These are phyloP conservation scores for Engraulis encrasicolus DNA, from an alignment of 2,113 vertebrate species.

Conservation along the genomic window DNA sequence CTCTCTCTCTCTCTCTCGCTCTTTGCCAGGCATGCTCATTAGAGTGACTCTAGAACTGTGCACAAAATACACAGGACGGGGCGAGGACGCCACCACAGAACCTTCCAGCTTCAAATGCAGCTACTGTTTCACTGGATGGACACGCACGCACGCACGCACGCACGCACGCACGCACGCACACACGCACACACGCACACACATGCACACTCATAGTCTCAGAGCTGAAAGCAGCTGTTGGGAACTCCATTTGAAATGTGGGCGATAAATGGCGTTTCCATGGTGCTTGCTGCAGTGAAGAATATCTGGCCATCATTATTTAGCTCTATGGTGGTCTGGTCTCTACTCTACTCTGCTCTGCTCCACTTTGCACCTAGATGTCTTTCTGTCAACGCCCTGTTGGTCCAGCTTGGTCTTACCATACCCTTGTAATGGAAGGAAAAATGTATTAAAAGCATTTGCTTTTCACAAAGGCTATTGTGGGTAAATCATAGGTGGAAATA, in stretches of 20 bases:
- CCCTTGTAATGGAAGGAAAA: too few species aligned
- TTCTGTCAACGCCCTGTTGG: not conserved
- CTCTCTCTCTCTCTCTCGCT: not conserved
- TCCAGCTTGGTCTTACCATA: too few species aligned
- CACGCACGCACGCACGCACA: too few species aligned
- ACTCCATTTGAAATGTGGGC: not conserved
- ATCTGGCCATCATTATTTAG: not conserved
- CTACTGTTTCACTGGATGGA: not conserved
- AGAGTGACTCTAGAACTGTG: not conserved
- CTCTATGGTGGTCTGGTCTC: not conserved
- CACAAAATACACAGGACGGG: not conserved
- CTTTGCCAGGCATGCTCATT: not conserved
- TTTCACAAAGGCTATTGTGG: too few species aligned
- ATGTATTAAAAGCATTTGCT: too few species aligned
- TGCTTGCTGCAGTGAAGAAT: not conserved
- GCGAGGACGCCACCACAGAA: not conserved
- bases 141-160: too few species aligned
- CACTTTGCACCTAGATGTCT: not conserved
- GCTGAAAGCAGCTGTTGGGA: not conserved
- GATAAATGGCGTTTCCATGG: not conserved
- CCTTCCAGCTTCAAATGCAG: not conserved
- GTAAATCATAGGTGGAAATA: too few species aligned
- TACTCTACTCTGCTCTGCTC: not conserved
- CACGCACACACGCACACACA: too few species aligned
- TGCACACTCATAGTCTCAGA: not conserved